Conservation (phyloP, 2,797 vertebrate species). For the Serranus cabrilla region DNA sequence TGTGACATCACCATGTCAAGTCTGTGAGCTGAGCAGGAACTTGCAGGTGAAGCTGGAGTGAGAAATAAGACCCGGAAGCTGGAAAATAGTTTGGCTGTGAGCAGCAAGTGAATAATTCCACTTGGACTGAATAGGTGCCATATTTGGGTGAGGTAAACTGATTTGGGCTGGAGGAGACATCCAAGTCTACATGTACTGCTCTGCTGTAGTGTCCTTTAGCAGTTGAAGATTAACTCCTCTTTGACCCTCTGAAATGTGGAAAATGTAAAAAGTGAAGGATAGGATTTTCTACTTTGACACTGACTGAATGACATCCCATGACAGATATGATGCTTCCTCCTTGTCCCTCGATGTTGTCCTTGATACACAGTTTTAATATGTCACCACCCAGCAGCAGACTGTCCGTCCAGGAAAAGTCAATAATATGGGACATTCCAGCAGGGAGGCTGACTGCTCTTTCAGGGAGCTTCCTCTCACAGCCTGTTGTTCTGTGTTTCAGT, state of each 20-base stretch:
- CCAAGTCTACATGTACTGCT: neutral
- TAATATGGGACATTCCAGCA: constrained; percentile 31
- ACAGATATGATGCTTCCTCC: neutral
- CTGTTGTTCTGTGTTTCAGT: constrained; percentile 29
- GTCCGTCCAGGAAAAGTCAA: constrained; percentile 57
- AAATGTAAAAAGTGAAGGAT: neutral
- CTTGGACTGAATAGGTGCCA: too few species aligned
- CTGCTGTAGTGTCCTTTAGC: neutral
- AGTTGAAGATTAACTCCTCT: neutral
- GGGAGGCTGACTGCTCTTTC: constrained; percentile 7
- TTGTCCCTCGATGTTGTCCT: neutral
- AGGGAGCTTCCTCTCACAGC: constrained; percentile 26
- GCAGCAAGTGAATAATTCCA: too few species aligned
- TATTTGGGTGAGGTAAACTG: neutral
- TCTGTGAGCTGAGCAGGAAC: too few species aligned
- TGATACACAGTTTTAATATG: neutral
- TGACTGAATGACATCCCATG: neutral
- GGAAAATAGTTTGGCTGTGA: too few species aligned
- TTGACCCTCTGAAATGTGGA: neutral
- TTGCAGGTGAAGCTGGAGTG: too few species aligned
- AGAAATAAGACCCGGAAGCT: too few species aligned
- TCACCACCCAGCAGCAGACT: constrained; percentile 15
- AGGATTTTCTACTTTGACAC: neutral
- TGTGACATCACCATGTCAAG: too few species aligned
- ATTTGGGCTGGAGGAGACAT: neutral